Evolutionary conservation across 2,888 invertebrate species (phyloP).

Genomic region (Cheilosia scutellata): DNA sequence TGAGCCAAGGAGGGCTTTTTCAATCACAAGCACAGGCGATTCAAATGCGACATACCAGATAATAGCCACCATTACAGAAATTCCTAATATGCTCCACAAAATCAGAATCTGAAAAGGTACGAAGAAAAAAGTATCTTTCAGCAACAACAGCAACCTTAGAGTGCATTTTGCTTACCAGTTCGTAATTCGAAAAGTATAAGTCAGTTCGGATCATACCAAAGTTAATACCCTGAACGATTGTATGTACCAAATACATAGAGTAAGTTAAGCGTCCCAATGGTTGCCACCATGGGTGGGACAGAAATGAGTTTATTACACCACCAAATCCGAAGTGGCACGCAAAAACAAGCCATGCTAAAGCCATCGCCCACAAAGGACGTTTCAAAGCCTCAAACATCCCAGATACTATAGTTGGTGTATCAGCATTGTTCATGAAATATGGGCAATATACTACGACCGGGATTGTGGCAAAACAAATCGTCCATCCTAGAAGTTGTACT

Average conservation of each 20-base stretch:
- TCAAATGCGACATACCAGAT: conserved; percentile 70
- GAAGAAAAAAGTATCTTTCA: not conserved
- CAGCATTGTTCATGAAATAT: conserved; percentile 76
- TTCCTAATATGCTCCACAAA: conserved; percentile 69
- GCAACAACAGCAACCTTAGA: no score
- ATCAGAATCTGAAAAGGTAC: conserved; percentile 37
- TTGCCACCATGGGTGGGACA: conserved; percentile 81
- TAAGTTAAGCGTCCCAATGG: conserved; percentile 81
- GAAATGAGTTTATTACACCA: conserved; percentile 81
- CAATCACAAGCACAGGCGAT: conserved; percentile 63
- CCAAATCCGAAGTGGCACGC: conserved; percentile 82
- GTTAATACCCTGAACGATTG: conserved; percentile 80
- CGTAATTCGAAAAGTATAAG: conserved; percentile 78
- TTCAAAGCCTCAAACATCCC: conserved; percentile 81
- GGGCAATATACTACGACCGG: conserved; percentile 80
- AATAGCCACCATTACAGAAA: conserved; percentile 52
- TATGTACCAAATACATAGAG: conserved; percentile 82
- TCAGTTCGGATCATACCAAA: conserved; percentile 79
- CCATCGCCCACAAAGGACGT: conserved; percentile 80
- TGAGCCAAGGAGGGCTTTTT: conserved; percentile 33
- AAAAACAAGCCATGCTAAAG: conserved; percentile 82
- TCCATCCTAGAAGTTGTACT: conserved; percentile 81
- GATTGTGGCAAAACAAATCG: conserved; percentile 79
- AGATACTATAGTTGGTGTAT: conserved; percentile 79
- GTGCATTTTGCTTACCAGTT: not conserved